A percentile compares a stretch with the other conserved stretches of the same genome.
phyloP scores from a whole-genome alignment of 2,888 invertebrate species.

The Nomada ferruginata region DNA sequence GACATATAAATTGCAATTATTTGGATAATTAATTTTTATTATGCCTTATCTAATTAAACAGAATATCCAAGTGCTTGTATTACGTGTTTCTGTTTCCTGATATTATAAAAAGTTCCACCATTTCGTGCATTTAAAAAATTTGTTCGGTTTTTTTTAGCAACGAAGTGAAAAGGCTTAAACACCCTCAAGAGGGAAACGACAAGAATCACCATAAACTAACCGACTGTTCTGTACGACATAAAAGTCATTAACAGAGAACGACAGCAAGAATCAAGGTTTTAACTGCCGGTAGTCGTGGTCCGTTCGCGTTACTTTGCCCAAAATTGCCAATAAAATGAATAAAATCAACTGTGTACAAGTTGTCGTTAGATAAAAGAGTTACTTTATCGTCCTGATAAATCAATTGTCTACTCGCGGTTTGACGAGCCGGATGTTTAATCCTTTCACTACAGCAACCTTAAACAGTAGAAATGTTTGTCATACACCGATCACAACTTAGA shows the following conservation, averaged over 20 bases:
- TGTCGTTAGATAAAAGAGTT: slow-evolving; percentile 31
- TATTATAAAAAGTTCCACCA: too few relatives aligned
- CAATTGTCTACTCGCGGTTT: slow-evolving; percentile 2
- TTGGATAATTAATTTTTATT: too few relatives aligned
- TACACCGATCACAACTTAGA: too few relatives aligned
- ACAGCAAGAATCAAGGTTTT: slow-evolving; percentile 30
- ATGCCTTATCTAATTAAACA: too few relatives aligned
- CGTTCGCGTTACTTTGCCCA: slow-evolving; percentile 26
- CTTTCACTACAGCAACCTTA: too few relatives aligned
- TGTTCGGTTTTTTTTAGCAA: too few relatives aligned
- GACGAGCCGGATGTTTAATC: background rate
- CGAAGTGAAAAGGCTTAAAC: background rate
- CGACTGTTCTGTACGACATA: slow-evolving; percentile 21
- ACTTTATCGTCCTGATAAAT: slow-evolving; percentile 44
- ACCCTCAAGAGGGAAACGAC: slow-evolving; percentile 13
- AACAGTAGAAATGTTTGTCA: too few relatives aligned
- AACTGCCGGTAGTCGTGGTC: slow-evolving; percentile 31
- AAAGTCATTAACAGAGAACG: slow-evolving; percentile 42
- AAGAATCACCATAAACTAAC: too few relatives aligned
- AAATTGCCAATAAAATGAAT: slow-evolving; percentile 42
- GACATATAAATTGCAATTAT: too few relatives aligned
- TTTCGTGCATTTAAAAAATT: too few relatives aligned
- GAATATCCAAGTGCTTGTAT: too few relatives aligned
- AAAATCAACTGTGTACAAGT: slow-evolving; percentile 30
- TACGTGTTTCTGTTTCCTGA: too few relatives aligned